Conservation (phyloP, 2,113 vertebrate genomes). For the Oxygymnocypris stewartii region DNA sequence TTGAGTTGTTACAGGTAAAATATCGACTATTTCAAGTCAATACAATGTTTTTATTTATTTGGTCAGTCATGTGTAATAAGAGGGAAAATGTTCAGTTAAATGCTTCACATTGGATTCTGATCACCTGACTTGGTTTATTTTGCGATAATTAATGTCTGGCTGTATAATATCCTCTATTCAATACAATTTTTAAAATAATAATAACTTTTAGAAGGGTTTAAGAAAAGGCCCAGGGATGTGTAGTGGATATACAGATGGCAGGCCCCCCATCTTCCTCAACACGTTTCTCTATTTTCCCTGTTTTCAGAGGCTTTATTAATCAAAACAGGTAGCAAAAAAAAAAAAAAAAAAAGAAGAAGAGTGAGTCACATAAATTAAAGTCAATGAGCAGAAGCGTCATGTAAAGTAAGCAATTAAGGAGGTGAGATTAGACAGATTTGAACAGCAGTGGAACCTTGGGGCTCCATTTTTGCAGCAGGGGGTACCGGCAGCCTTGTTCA, state of each 20-base stretch:
- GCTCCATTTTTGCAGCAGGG: constrained; percentile 36
- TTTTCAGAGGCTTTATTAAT: constrained; percentile 41
- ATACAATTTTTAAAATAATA: background rate
- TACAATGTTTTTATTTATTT: background rate
- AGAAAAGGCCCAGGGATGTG: background rate
- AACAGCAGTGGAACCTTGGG: constrained; percentile 51
- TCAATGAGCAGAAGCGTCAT: constrained; percentile 32
- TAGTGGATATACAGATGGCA: background rate
- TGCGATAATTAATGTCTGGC: background rate
- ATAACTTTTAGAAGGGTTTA: constrained; percentile 4
- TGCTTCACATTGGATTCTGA: background rate
- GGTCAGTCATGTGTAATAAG: background rate
- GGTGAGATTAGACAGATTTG: constrained; percentile 50
- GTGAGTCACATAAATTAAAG: constrained; percentile 50
- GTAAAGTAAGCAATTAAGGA: constrained; percentile 43
- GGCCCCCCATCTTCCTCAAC: background rate
- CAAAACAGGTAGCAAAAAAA: constrained; percentile 43
- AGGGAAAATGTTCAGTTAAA: background rate
- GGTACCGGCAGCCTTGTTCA: constrained; percentile 38
- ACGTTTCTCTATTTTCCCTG: background rate
- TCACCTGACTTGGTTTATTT: background rate
- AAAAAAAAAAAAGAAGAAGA: constrained; percentile 33
- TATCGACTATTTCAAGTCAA: background rate
- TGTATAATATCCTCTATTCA: background rate
- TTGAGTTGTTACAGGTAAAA: background rate